Evolutionary conservation across 2,888 invertebrate genomes (phyloP).

Genomic region (Drosophila testacea): DNA sequence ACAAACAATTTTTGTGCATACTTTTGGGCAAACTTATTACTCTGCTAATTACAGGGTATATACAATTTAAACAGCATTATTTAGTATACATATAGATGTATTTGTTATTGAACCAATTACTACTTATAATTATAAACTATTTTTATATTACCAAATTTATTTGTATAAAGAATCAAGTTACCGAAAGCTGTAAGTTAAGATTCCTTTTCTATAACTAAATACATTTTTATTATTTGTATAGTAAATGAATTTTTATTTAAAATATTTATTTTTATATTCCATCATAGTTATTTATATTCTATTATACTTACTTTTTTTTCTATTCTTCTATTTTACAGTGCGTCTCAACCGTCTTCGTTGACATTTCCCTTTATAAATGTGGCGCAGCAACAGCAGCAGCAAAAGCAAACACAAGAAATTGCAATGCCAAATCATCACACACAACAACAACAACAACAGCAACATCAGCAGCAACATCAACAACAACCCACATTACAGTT

Average conservation of each 20-base stretch:
- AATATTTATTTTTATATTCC: too few species aligned
- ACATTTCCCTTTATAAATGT: slow-evolving; percentile 87
- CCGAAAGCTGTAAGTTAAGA: too few species aligned
- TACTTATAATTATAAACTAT: too few species aligned
- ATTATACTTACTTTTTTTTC: slow-evolving; percentile 1
- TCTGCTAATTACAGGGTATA: neutral
- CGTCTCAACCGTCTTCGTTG: slow-evolving; percentile 78
- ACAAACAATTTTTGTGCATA: slow-evolving; percentile 32
- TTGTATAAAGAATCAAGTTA: too few species aligned
- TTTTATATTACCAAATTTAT: too few species aligned
- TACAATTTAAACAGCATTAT: neutral
- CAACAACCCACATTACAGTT: slow-evolving; percentile 88
- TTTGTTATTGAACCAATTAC: too few species aligned
- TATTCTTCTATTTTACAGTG: slow-evolving; percentile 35
- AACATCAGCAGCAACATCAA: slow-evolving; percentile 59
- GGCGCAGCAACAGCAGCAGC: slow-evolving; percentile 36
- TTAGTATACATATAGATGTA: neutral
- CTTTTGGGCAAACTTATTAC: slow-evolving; percentile 29
- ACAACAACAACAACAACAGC: slow-evolving; percentile 38
- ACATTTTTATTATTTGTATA: neutral
- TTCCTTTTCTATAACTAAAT: too few species aligned
- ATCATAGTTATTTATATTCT: neutral
- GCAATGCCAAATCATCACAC: slow-evolving; percentile 29
- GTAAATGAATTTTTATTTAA: neutral
- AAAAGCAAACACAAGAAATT: slow-evolving; percentile 31